Evolutionary conservation across 2,113 vertebrate species (phyloP).

Genomic region (Monarcha castaneiventris): DNA sequence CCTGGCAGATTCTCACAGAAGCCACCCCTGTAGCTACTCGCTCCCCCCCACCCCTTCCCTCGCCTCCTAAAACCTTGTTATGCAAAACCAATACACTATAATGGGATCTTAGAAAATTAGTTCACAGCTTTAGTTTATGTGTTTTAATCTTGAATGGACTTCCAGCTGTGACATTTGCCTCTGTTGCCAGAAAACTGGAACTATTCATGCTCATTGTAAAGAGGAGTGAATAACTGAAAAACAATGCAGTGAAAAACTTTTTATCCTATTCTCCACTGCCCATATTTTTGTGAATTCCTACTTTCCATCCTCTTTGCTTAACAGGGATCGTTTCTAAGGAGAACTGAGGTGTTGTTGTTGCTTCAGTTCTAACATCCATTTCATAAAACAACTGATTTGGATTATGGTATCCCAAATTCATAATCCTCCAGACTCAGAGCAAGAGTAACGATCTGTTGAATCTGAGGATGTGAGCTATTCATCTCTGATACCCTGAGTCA

Average conservation of each 20-base stretch:
- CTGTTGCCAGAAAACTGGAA: not conserved
- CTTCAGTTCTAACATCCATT: not conserved
- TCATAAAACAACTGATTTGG: not conserved
- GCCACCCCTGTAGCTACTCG: not conserved
- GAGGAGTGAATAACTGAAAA: not conserved
- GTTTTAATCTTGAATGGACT: not conserved
- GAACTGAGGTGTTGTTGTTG: not conserved
- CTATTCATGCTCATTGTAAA: not conserved
- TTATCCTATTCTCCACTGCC: not conserved
- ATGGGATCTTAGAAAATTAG: not conserved
- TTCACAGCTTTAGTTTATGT: not conserved
- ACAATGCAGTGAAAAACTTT: not conserved
- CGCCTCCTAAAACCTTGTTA: no score
- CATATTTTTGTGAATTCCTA: not conserved
- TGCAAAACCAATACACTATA: not conserved
- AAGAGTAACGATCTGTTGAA: not conserved
- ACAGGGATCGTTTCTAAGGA: accelerated
- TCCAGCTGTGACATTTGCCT: not conserved
- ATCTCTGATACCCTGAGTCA: not conserved
- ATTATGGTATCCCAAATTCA: not conserved
- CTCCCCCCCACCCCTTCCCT: not conserved
- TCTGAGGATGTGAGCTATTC: not conserved
- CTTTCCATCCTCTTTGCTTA: not conserved
- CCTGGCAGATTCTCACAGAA: not conserved
- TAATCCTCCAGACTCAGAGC: not conserved